A percentile compares a stretch with the other conserved stretches of the same genome.
Evolutionary conservation across 2,113 vertebrate genomes (phyloP).

Genomic region (Odobenus rosmarus): DNA sequence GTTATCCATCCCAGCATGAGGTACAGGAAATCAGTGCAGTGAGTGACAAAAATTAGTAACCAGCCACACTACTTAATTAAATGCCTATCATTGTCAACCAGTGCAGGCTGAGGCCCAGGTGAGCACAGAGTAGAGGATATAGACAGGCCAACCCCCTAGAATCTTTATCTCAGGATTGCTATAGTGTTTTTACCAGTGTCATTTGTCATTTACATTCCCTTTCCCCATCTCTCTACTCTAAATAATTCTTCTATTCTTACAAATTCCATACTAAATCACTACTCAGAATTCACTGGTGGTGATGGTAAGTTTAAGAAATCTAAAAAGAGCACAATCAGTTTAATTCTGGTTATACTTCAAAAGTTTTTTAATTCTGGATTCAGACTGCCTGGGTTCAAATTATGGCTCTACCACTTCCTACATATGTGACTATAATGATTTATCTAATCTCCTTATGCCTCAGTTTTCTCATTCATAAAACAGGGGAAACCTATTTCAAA

Average conservation of each 20-base stretch:
- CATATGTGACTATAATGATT: not conserved
- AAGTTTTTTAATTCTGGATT: not conserved
- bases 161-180: not conserved
- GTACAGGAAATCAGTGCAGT: not conserved
- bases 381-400: not conserved
- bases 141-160: accelerated
- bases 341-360: not conserved
- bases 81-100: not conserved
- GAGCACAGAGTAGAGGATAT: not conserved
- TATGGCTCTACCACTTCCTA: not conserved
- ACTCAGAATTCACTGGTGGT: not conserved
- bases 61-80: not conserved
- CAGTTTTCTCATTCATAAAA: not conserved
- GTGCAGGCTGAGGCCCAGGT: not conserved
- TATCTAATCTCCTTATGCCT: not conserved
- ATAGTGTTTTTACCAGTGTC: not conserved
- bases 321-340: not conserved
- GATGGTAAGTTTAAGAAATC: not conserved
- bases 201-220: not conserved
- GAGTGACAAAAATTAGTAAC: not conserved
- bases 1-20: not conserved
- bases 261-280: not conserved
- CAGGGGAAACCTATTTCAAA: not conserved
- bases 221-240: not conserved
- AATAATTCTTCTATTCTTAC: not conserved